Percentiles rank a stretch among this genome's conserved stretches.
Evolutionary conservation across 2,113 vertebrate species (phyloP).

Genomic region (Scartelaos histophorus): DNA sequence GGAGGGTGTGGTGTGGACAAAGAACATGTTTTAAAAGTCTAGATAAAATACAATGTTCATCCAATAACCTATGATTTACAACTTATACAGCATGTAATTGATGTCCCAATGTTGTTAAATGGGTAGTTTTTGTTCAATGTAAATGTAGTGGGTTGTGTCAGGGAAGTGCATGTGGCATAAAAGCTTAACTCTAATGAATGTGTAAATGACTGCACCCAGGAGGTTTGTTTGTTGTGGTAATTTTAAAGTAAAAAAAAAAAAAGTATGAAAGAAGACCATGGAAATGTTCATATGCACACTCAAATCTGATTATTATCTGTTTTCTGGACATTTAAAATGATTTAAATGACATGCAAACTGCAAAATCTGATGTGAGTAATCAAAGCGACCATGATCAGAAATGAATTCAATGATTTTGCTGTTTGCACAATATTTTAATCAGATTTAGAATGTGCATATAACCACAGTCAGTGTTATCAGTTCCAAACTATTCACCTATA

Average conservation of each 20-base stretch:
- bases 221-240: neutral
- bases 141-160: neutral
- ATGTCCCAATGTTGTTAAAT: neutral
- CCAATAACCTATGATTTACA: neutral
- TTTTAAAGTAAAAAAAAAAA: neutral
- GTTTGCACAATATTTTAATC: too few species aligned
- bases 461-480: too few species aligned
- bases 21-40: neutral
- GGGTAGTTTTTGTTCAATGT: neutral
- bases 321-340: too few species aligned
- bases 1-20: neutral
- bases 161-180: neutral
- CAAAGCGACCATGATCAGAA: too few species aligned
- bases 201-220: neutral
- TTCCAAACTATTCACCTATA: too few species aligned
- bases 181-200: neutral
- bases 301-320: too few species aligned
- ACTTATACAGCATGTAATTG: neutral
- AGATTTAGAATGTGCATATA: too few species aligned
- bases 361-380: too few species aligned
- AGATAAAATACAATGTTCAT: neutral
- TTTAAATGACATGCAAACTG: too few species aligned
- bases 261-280: neutral
- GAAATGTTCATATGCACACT: neutral
- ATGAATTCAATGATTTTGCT: too few species aligned